Base-by-base conservation (phyloP, 2,797 vertebrate species). In the Rhyacichthys aspro region DNA sequence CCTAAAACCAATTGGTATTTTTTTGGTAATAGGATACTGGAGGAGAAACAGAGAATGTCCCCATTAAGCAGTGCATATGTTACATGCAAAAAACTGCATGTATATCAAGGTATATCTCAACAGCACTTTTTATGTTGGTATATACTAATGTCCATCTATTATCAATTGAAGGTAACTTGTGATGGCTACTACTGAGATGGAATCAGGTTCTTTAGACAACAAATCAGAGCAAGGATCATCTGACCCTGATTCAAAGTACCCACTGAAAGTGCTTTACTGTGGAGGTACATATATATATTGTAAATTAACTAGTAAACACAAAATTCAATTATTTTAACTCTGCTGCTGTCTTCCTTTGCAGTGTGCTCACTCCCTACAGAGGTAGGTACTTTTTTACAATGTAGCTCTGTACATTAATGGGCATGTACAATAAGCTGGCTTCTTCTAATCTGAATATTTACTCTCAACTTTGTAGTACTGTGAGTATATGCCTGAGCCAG, bases 401-500 rank as follows among this genome's bases (percentile, higher is more conserved):
- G 12, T 56, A 12, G 34, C 36, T 28, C 18, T 19, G 9, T 46
- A 58, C n/a, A 3, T 12, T 41, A 3, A 46, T 43, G 1, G 7
- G 1, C 9, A 23, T 45, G 9, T 36, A 3, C 5, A 16, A 11
- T 14, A 15, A 42, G 32, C 7, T 18, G 2, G 4, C 33, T 7
- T 47, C 8, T 3, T 36, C 0, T 67, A 11, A 18, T 55, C n/a
- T 60, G 11, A 61, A n/a, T 65, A 9, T 46, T 7, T 18, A 9
- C 9, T 64, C 46, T 69, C 56, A 33, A 67, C 8, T 86, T 36
- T 64, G 11, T 69, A 98, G 98, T 99, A 99, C 91, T 99, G 98
- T 44, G 97, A 99, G 91, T 99, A 98, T 79, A 99, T 99, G 98
- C 97, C 98, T 12, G 96, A 99, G 87, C 96, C 96, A 19, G 91